These are phyloP conservation scores for Heterodera filipjevi DNA, from an alignment of 2,888 invertebrate genomes.

Conservation along the genomic window DNA sequence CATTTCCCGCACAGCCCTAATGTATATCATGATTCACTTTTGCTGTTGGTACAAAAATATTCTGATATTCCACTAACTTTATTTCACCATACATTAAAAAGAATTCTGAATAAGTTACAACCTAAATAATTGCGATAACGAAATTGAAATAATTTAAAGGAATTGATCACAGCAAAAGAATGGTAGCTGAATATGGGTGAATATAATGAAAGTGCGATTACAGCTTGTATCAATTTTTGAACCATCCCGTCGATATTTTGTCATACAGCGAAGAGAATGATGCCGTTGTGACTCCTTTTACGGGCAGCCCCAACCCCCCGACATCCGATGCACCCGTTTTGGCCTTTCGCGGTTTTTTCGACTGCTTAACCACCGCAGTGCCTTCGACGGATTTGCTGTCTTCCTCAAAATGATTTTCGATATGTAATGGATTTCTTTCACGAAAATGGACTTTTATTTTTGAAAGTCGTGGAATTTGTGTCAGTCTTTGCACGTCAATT, in stretches of 20 bases:
- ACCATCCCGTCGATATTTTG: constrained; percentile 48
- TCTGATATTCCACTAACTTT: no score
- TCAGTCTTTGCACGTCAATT: constrained; percentile 39
- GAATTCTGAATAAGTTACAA: no score
- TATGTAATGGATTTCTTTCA: constrained; percentile 11
- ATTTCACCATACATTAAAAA: no score
- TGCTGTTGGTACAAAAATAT: no score
- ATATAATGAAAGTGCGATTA: no score
- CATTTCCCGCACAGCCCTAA: no score
- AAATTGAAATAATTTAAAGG: no score
- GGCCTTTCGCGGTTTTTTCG: neutral
- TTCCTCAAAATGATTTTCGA: constrained; percentile 27
- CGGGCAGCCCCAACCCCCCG: constrained; percentile 24
- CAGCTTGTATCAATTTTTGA: constrained; percentile 43
- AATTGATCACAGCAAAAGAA: no score
- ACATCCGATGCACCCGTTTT: neutral
- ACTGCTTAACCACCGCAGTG: neutral
- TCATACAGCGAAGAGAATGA: constrained; percentile 44
- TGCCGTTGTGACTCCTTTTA: constrained; percentile 27
- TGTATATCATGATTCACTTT: no score
- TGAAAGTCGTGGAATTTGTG: constrained; percentile 43
- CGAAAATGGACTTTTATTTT: constrained; percentile 37
- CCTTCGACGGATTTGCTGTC: neutral
- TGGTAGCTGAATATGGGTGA: no score
- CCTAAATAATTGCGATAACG: no score